These are phyloP conservation scores for Toxostoma redivivum DNA, from an alignment of 2,113 vertebrate genomes.

Conservation along the genomic window DNA sequence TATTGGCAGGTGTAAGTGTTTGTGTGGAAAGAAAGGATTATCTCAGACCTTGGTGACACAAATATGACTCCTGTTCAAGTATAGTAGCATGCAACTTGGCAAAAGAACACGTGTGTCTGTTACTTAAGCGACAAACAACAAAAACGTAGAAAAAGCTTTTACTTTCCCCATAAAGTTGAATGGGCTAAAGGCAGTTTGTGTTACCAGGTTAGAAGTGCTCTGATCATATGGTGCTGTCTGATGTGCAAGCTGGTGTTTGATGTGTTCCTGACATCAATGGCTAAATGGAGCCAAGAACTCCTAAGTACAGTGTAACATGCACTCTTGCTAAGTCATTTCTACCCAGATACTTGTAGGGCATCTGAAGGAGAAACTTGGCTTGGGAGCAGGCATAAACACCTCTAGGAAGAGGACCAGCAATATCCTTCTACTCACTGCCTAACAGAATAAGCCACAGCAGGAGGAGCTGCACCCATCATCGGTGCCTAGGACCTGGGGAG, in stretches of 20 bases:
- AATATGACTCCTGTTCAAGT: neutral
- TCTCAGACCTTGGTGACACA: neutral
- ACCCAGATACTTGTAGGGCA: neutral
- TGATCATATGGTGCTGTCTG: neutral
- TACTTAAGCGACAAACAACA: neutral
- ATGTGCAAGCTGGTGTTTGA: neutral
- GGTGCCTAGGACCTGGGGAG: rapidly evolving
- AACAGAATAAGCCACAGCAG: neutral
- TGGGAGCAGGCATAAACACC: neutral
- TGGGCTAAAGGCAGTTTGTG: neutral
- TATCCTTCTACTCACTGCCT: neutral
- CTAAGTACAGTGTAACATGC: too few species aligned
- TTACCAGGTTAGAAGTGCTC: neutral
- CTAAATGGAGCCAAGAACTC: neutral
- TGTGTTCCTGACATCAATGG: neutral
- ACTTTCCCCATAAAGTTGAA: neutral
- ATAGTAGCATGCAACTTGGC: rapidly evolving
- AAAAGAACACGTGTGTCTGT: neutral
- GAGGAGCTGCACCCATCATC: neutral
- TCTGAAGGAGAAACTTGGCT: neutral
- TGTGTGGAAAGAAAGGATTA: neutral
- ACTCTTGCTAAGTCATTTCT: neutral
- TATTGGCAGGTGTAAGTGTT: neutral
- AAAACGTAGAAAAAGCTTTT: neutral
- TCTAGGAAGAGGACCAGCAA: neutral